Base-by-base conservation (phyloP, 2,888 invertebrate species). In the Gryllus longicercus region DNA sequence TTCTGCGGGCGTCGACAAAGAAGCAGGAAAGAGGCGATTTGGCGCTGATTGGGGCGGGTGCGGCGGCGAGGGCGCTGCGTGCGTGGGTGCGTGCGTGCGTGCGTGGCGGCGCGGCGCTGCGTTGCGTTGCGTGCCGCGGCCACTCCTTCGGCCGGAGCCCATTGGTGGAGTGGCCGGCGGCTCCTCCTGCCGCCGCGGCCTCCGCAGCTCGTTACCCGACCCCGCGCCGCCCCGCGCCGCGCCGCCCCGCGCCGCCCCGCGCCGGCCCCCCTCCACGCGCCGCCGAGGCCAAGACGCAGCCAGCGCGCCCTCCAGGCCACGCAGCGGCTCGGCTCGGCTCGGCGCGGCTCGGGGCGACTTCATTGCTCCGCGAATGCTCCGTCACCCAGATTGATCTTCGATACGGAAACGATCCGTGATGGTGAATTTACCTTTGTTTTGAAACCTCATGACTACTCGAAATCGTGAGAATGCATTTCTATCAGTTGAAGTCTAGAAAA, bases 1-100 rank as follows among this genome's bases (percentile, higher is more conserved):
- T 63, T 63, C 63, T n/a, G n/a, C 63, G 63, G 63, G 63, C 63
- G 63, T 63, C n/a, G 63, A 63, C 63, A 63, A 63, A 63, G 63
- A 63, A 63, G 63, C 63, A 63, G 63, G 63, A 63, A 63, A 63
- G 63, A 63, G 63, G 63, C 63, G 63, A 63, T 63, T 63, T 63
- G 63, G 63, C 63, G 63, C 63, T 63, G 63, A 63, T 63, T 14
- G 63, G 63, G 63, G n/a, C 63, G 16, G 14, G 63, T 16, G 63
- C 63, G 63, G n/a, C n/a, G 63, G 63, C 63, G 63, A 12, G 63
- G 16, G 63, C 63, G 63, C 0, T 14, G 63, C 63, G 63, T 63
- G 63, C 63, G 63, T 38, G 63, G 12, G 63, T 63, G 63, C 12
- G 16, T 18, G n/a, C 63, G 16, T 14, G 63, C 63, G 63, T 18